Base-by-base conservation (phyloP, 2,797 vertebrate genomes). In the Sibirionetta formosa region DNA sequence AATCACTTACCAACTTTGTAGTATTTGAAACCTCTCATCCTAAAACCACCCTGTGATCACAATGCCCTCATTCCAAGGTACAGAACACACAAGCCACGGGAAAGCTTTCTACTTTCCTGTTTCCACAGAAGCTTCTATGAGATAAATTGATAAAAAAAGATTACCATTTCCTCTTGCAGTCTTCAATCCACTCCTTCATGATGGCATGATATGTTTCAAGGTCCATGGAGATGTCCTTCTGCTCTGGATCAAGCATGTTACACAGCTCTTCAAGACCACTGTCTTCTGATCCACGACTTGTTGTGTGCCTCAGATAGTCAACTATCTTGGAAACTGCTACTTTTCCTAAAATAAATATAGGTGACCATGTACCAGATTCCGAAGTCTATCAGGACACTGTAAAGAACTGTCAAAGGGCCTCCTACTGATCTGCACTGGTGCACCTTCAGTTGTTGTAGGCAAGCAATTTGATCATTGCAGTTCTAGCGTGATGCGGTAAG, bases 101-200 rank as follows among this genome's bases (percentile, higher is more conserved):
- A 29, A 4, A 70, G 12, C 23, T n/a, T 82, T 31, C 8, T n/a
- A 7, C 4, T 14, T 9, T 50, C 33, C 16, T 38, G 5, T 33
- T 79, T 71, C 42, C 51, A 79, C 13, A 42, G 22, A 19, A 57
- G 5, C 2, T 10, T 50, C 48, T 18, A 24, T 0, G 14, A 79
- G 7, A 50, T 1, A 54, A 18, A 54, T 29, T 36, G 22, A 72
- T 3, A 51, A 81, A 73, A 66, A 63, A 6, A 19, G 14, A 22
- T 86, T 98, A 99, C 99, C 98, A 84, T 77, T 98, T 99, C 64
- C 96, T 99, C 84, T 98, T 98, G 56, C 98, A 98, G 97, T 98
- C 98, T 8, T 99, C 98, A 5, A 99, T 98, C 99, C 99, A 99
- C 94, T 99, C 98, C 94, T 96, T 99, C 99, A 99, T 98, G 84